These are phyloP conservation scores for Ephestia elutella DNA, from an alignment of 1,140 invertebrate genomes.

Conservation along the genomic window DNA sequence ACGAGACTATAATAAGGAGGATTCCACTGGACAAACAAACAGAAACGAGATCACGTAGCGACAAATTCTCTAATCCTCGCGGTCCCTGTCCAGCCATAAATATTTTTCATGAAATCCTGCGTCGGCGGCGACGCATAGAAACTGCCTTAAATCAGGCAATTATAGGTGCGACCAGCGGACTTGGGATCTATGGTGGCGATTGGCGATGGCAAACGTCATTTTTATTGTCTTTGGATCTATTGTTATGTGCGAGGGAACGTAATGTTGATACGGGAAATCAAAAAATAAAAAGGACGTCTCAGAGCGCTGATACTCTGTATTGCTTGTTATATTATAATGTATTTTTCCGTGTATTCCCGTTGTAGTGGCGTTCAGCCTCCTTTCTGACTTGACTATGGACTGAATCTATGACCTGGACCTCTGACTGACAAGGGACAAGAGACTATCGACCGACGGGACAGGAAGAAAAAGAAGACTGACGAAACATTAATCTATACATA, in stretches of 20 bases:
- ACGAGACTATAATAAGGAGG: neutral
- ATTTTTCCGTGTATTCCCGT: too few relatives aligned
- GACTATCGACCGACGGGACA: too few relatives aligned
- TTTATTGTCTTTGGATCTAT: neutral
- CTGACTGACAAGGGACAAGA: too few relatives aligned
- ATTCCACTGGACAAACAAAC: slow-evolving; percentile 5
- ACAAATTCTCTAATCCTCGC: slow-evolving; percentile 59
- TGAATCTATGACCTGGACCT: too few relatives aligned
- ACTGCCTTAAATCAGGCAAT: slow-evolving; percentile 68
- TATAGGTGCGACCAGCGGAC: slow-evolving; percentile 64
- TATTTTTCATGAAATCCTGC: slow-evolving; percentile 64
- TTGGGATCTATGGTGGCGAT: slow-evolving; percentile 36
- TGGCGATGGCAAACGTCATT: slow-evolving; percentile 1
- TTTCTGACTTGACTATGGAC: too few relatives aligned
- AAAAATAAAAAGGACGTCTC: too few relatives aligned
- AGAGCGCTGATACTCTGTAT: too few relatives aligned
- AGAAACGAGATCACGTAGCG: slow-evolving; percentile 41
- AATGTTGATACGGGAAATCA: too few relatives aligned
- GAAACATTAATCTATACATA: too few relatives aligned
- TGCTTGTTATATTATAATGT: too few relatives aligned
- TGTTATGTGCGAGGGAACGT: neutral
- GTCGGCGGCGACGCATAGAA: slow-evolving; percentile 56
- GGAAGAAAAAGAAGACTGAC: too few relatives aligned
- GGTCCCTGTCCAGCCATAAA: slow-evolving; percentile 51
- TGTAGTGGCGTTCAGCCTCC: too few relatives aligned